Percentiles rank a stretch among this genome's conserved stretches.
These are phyloP conservation scores for Tuta absoluta DNA, from an alignment of 2,888 invertebrate species.

Conservation along the genomic window DNA sequence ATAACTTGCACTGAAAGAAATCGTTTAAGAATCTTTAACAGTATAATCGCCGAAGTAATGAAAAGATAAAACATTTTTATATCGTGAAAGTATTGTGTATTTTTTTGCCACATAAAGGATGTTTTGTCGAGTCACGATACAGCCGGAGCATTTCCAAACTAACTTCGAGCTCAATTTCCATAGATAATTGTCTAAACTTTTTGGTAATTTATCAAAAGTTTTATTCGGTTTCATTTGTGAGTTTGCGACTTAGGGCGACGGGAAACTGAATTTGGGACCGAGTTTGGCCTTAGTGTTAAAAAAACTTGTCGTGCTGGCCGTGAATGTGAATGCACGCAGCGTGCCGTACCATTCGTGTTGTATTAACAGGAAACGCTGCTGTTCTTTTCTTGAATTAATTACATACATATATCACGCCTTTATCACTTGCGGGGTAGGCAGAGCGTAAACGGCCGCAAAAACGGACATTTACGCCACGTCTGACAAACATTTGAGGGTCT, in stretches of 20 bases:
- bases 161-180: background rate
- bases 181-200: slow-evolving; percentile 15
- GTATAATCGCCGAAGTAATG: background rate
- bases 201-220: slow-evolving; percentile 13
- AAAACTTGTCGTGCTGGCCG: too few species aligned
- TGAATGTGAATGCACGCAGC: too few species aligned
- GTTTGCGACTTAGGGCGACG: background rate
- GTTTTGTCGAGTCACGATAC: slow-evolving; percentile 11
- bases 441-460: too few species aligned
- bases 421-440: too few species aligned
- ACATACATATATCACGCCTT: too few species aligned
- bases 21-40: slow-evolving; percentile 16
- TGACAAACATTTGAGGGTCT: too few species aligned
- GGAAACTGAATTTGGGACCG: background rate
- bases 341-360: too few species aligned
- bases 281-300: background rate
- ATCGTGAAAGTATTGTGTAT: background rate
- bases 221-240: background rate
- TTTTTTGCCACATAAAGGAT: slow-evolving; percentile 12
- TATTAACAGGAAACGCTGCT: too few species aligned
- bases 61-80: background rate
- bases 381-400: too few species aligned
- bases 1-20: background rate
- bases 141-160: background rate
- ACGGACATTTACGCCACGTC: too few species aligned